Evolutionary conservation across 1,140 invertebrate genomes (phyloP), one percentile per base, ranked within the genome.

Genomic region (Ericerus pela): DNA sequence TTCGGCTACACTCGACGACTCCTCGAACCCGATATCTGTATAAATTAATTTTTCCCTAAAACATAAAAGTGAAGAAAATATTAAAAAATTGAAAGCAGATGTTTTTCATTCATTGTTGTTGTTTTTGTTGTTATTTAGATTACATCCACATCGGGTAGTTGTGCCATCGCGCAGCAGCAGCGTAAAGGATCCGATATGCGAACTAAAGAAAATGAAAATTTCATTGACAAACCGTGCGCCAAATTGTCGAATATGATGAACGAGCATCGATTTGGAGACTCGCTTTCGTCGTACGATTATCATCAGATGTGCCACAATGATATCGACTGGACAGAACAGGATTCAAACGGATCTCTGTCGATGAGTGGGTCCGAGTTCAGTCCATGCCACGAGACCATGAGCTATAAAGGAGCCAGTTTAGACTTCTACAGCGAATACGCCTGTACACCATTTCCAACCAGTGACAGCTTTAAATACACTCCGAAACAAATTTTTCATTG

Each of bases 141-240:
- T 54, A 81, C 80, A 1, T 79, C 80, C 0, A 80, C 78, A 2
- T 77, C 74, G 0, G 79, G 79, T 36, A 79, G 75, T 51, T 75
- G 73, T 51, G 73, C 73, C 1, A 67, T 73, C 0, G 73, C 73
- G 0, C 73, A 73, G 1, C 72, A 73, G 53, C 72, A 73, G 53
- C 71, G 73, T 33, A 65, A 70, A 29, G 22, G 37, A 30, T 2
- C 54, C 63, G 27, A 60, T 76, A 51, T 63, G 30, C 2, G 43
- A 51, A 37, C 51, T 31, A 2, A 43, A 33, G 14, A 43, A 37
- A 36, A 41, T 31, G 1, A 29, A 18, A 1, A 10, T n/a, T 1
- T 5, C 16, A 10, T n/a, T 14, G 20, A 27, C 20, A 27, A 51
- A 8, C 14, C 22, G n/a, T 38, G 12, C 12, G 20, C 33, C 26